These are phyloP conservation scores for Ostrea edulis DNA, from an alignment of 1,140 invertebrate genomes.

Conservation along the genomic window DNA sequence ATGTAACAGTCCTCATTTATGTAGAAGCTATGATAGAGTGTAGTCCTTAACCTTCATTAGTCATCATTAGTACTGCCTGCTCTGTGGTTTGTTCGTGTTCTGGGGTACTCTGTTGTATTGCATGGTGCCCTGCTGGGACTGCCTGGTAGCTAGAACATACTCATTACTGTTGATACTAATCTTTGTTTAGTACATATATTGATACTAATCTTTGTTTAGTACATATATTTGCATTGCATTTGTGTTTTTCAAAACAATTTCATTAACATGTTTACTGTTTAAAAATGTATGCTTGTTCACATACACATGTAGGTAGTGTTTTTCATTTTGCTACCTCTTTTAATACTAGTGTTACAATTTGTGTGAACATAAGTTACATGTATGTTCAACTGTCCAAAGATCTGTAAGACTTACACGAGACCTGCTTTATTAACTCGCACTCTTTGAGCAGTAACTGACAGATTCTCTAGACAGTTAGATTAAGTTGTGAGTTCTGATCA, in stretches of 20 bases:
- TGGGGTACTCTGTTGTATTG: neutral
- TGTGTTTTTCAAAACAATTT: neutral
- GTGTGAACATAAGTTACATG: too few relatives aligned
- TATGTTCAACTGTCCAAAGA: neutral
- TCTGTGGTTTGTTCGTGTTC: neutral
- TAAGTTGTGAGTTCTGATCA: neutral
- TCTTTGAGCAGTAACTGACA: neutral
- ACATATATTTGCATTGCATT: neutral
- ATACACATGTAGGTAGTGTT: neutral
- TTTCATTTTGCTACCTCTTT: neutral
- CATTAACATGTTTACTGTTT: neutral
- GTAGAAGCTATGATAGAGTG: neutral
- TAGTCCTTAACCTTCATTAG: slow-evolving; percentile 33
- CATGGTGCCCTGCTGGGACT: neutral
- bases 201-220: neutral
- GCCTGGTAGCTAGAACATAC: slow-evolving; percentile 23
- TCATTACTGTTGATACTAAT: neutral
- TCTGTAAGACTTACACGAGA: neutral
- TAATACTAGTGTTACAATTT: neutral
- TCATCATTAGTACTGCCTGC: slow-evolving; percentile 9
- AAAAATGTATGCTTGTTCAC: neutral
- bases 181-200: slow-evolving; percentile 15
- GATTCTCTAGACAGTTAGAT: neutral
- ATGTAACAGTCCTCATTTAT: neutral
- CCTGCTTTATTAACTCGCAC: neutral